Conservation (phyloP, 2,888 invertebrate species). For the Acanthococcus lagerstroemiae region DNA sequence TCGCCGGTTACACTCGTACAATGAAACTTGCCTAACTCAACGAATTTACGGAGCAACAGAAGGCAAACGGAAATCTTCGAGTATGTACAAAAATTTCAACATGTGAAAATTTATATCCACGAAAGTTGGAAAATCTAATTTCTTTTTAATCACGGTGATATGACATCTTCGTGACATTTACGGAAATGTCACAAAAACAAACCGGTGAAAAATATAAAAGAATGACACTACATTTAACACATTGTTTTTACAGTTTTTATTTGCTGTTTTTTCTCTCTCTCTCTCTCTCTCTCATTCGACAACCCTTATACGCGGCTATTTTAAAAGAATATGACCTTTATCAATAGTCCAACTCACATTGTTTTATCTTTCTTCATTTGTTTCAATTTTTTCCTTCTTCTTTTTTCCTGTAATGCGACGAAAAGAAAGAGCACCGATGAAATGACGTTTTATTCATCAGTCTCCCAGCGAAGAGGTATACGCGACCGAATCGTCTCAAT, state of each 20-base stretch:
- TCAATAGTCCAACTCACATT: too few relatives aligned
- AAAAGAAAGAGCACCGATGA: not conserved
- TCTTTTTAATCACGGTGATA: too few relatives aligned
- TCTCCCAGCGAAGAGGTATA: not conserved
- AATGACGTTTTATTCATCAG: not conserved
- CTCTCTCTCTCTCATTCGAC: not conserved
- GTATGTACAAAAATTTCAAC: too few relatives aligned
- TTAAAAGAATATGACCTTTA: not conserved
- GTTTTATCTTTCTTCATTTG: too few relatives aligned
- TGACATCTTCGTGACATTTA: not conserved
- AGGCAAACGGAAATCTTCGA: too few relatives aligned
- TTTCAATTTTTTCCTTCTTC: too few relatives aligned
- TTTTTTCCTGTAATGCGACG: not conserved
- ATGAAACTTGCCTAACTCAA: too few relatives aligned
- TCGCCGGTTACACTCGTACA: too few relatives aligned
- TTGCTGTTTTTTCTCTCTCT: not conserved
- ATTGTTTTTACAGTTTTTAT: not conserved
- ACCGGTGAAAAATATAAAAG: not conserved
- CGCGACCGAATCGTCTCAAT: not conserved
- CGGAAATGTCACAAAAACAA: not conserved
- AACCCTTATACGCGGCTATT: not conserved
- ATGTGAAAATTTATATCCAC: too few relatives aligned
- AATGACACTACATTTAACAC: not conserved
- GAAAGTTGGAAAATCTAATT: too few relatives aligned
- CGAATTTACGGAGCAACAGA: too few relatives aligned